Conservation (phyloP, 2,797 vertebrate genomes). For the Oceanodroma leucorhoa region DNA sequence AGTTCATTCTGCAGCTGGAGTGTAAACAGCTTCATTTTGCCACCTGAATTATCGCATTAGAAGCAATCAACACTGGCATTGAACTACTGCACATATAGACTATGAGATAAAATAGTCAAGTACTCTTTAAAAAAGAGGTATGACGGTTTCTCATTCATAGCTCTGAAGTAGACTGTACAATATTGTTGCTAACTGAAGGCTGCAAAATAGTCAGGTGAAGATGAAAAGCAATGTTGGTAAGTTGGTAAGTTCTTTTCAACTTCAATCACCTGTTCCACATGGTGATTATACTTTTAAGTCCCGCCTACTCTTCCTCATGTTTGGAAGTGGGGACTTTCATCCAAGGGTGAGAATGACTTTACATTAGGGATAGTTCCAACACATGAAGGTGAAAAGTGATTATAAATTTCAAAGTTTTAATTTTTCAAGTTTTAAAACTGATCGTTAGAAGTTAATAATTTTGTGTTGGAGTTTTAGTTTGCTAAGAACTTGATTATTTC, state of each 20-base stretch:
- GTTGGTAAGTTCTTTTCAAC: neutral
- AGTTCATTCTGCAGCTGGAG: neutral
- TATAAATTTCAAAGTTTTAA: neutral
- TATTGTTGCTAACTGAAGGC: neutral
- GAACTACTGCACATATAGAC: neutral
- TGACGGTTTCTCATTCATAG: neutral
- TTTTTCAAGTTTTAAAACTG: neutral
- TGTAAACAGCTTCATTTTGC: neutral
- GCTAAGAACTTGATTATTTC: neutral
- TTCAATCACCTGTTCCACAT: rapidly evolving
- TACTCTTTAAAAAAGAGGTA: neutral
- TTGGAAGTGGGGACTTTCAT: neutral
- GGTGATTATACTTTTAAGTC: neutral
- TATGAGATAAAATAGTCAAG: neutral
- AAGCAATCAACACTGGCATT: neutral
- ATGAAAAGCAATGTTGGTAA: neutral
- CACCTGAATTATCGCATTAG: neutral
- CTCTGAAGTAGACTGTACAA: neutral
- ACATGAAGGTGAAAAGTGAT: neutral
- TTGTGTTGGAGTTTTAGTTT: neutral
- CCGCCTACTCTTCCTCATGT: neutral
- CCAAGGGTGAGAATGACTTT: neutral
- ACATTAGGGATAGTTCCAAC: neutral
- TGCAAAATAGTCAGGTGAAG: neutral
- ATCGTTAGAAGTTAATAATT: neutral